Base-by-base conservation (phyloP, 2,113 vertebrate species). In the Oncorhynchus mykiss region DNA sequence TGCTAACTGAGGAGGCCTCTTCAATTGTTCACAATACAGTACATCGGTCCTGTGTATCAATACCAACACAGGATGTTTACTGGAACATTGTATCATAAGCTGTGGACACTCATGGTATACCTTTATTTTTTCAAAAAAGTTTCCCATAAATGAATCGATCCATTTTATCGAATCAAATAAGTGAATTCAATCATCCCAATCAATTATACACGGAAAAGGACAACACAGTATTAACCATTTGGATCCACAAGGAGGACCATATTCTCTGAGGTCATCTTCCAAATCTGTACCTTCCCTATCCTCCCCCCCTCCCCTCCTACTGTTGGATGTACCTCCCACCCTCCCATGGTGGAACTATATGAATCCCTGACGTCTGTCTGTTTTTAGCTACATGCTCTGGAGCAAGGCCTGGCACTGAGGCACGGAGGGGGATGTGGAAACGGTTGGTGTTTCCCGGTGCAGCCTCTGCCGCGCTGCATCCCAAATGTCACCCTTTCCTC, bases 381-480 rank as follows among this genome's bases (percentile, higher is more conserved):
- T 92, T 93, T 93, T 91, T 93, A 92, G 91, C 88, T 22, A 7
- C 62, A 88, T 22, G 8, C 62, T 73, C 85, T 80, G 85, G 87
- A 85, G 79, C 80, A 85, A 84, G 78, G 83, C 85, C 87, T 89
- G 88, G 89, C 86, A 83, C 24, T 69, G 82, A 72, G 84, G 14
- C 67, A 82, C 70, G 81, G 80, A 83, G 82, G 79, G 79, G 83
- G 80, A 86, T 80, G 71, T 68, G 70, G 72, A 73, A 74, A 75
- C 88, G 80, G 83, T 84, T 86, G 89, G 88, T 89, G 90, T 90
- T 91, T 90, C 89, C 89, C 79, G 84, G 78, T 88, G 89, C 89
- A 92, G 88, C 86, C 89, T 90, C 90, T 90, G 85, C 91, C 86
- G 16, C 78, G 3, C 1, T 54, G 51, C 51, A 18, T 54, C 51